phyloP scores from a whole-genome alignment of 2,888 invertebrate species.

The Drosophila neutralis region DNA sequence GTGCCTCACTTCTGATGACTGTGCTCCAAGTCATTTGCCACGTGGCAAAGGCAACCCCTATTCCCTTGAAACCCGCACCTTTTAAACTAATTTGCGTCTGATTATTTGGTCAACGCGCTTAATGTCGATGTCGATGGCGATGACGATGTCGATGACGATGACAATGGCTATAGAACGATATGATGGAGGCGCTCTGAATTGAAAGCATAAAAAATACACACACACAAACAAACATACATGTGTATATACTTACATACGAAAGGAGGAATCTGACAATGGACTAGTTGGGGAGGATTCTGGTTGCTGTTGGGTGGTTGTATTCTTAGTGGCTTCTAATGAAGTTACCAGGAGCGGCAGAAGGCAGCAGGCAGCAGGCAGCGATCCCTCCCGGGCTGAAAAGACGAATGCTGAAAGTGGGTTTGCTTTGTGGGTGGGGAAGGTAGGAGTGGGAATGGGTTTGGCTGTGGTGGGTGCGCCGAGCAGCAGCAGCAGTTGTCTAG shows the following conservation, averaged over 20 bases:
- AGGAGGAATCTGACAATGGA: no score
- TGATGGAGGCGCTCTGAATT: slow-evolving; percentile 61
- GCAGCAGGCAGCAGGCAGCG: slow-evolving; percentile 9
- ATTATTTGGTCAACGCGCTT: slow-evolving; percentile 40
- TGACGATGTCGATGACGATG: slow-evolving; percentile 1
- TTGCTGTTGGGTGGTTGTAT: slow-evolving; percentile 30
- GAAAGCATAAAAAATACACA: slow-evolving; percentile 30
- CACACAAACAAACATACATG: neutral
- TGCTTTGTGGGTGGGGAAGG: neutral
- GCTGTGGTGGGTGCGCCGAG: slow-evolving; percentile 22
- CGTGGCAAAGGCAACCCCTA: slow-evolving; percentile 3
- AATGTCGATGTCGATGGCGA: slow-evolving; percentile 17
- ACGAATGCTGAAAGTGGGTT: slow-evolving; percentile 35
- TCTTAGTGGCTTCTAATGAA: slow-evolving; percentile 71
- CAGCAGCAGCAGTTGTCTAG: slow-evolving; percentile 68
- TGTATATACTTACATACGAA: neutral
- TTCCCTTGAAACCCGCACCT: slow-evolving; percentile 33
- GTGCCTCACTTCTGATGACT: neutral
- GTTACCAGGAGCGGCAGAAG: slow-evolving; percentile 34
- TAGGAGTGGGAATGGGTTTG: slow-evolving; percentile 3
- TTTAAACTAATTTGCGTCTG: slow-evolving; percentile 60
- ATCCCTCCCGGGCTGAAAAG: slow-evolving; percentile 51
- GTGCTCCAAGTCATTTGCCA: neutral
- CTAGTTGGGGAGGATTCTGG: neutral
- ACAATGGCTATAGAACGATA: slow-evolving; percentile 47